Conservation (phyloP, 2,888 invertebrate species). For the Chymomyza fuscimana region DNA sequence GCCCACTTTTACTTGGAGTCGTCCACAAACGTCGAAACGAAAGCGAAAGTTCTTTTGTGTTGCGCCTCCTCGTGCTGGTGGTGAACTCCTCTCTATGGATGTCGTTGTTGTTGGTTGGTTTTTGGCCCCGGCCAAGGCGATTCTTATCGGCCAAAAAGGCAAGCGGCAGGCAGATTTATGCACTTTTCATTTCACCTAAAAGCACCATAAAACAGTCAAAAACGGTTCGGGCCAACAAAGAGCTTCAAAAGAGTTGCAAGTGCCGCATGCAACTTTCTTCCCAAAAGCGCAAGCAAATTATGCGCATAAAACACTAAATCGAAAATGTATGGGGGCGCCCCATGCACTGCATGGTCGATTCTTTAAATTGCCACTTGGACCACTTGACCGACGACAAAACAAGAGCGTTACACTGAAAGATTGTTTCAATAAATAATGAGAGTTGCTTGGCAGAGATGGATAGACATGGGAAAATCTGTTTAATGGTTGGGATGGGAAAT, state of each 20-base stretch:
- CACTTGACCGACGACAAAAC: conserved; percentile 56
- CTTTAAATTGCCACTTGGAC: conserved; percentile 72
- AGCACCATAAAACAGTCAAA: conserved; percentile 24
- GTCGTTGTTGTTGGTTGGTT: not conserved
- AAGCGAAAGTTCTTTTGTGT: conserved; percentile 72
- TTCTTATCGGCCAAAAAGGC: conserved; percentile 2
- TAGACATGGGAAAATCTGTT: too few species aligned
- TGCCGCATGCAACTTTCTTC: conserved; percentile 56
- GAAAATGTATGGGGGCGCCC: conserved; percentile 55
- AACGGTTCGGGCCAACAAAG: not conserved
- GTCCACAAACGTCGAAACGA: conserved; percentile 45
- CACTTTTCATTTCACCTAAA: conserved; percentile 72
- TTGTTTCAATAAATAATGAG: too few species aligned
- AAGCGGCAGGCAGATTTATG: conserved; percentile 61
- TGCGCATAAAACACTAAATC: conserved; percentile 36
- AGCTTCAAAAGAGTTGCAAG: not conserved
- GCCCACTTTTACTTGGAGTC: conserved; percentile 61
- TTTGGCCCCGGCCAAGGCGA: conserved; percentile 14
- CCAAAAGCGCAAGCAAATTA: conserved; percentile 38
- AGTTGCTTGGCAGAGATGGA: too few species aligned
- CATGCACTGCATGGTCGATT: conserved; percentile 42
- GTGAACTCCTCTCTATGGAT: conserved; percentile 29
- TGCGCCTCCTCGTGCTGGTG: conserved; percentile 27
- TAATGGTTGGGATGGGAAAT: too few species aligned
- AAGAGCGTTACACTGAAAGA: not conserved